phyloP scores from a whole-genome alignment of 2,113 vertebrate genomes.

The Willisornis vidua region DNA sequence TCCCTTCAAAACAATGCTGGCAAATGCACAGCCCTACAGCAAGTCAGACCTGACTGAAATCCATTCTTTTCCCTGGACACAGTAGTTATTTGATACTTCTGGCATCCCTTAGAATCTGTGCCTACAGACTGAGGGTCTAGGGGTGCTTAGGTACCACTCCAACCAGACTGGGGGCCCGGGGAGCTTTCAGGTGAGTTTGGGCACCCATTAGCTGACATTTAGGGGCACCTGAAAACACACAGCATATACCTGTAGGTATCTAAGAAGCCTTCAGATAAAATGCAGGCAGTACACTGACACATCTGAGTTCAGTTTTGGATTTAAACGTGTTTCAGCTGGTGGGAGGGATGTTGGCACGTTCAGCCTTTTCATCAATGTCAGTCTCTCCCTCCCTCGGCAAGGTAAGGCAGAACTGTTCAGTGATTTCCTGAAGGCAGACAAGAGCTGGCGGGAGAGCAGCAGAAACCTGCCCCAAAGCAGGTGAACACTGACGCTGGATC shows the following conservation, averaged over 20 bases:
- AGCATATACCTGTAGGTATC: neutral
- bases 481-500: neutral
- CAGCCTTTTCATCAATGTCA: neutral
- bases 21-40: neutral
- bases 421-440: neutral
- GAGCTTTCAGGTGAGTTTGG: neutral
- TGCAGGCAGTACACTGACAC: neutral
- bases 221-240: neutral
- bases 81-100: neutral
- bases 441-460: neutral
- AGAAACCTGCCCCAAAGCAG: neutral
- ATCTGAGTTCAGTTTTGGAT: neutral
- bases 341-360: neutral
- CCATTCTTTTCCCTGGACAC: fast-evolving
- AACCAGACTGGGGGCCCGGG: fast-evolving
- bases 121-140: neutral
- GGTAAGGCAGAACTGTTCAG: neutral
- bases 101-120: neutral
- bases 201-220: neutral
- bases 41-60: neutral
- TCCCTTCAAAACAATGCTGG: neutral
- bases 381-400: neutral
- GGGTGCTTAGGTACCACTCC: neutral
- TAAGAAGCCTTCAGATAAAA: neutral
- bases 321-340: neutral